phyloP scores from a whole-genome alignment of 2,888 invertebrate genomes.

The Drosophila maculinotata region DNA sequence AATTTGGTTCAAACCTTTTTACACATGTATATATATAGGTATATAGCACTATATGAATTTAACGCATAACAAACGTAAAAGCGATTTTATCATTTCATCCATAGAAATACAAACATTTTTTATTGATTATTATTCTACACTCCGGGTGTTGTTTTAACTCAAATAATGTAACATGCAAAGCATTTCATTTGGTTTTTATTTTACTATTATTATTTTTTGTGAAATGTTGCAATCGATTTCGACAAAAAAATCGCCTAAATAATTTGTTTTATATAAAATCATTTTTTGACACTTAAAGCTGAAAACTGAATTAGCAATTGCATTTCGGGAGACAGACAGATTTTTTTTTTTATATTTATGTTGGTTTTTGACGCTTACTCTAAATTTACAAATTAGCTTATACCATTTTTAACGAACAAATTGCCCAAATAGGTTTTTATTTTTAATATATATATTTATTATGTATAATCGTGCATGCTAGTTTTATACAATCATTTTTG shows the following conservation, averaged over 20 bases:
- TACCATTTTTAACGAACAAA: background rate
- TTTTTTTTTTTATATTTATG: background rate
- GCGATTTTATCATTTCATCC: constrained; percentile 4
- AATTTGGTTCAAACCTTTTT: constrained; percentile 51
- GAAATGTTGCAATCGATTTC: too few species aligned
- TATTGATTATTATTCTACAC: background rate
- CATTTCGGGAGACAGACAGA: background rate
- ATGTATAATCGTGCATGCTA: background rate
- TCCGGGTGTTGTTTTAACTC: background rate
- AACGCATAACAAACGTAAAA: constrained; percentile 20
- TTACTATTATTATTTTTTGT: background rate
- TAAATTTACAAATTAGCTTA: constrained; percentile 1
- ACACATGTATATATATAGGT: constrained; percentile 37
- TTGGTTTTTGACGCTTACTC: background rate
- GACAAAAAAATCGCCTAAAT: too few species aligned
- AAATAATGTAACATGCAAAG: constrained; percentile 1
- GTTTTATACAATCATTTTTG: constrained; percentile 8
- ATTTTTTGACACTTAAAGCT: constrained; percentile 2
- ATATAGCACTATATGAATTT: constrained; percentile 12
- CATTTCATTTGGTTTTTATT: background rate
- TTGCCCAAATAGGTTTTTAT: constrained; percentile 3
- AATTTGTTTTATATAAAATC: background rate
- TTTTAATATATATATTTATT: background rate
- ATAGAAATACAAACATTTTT: constrained; percentile 1
- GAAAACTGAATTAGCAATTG: background rate